Evolutionary conservation across 2,888 invertebrate species (phyloP).

Genomic region (Podabrus alpinus): DNA sequence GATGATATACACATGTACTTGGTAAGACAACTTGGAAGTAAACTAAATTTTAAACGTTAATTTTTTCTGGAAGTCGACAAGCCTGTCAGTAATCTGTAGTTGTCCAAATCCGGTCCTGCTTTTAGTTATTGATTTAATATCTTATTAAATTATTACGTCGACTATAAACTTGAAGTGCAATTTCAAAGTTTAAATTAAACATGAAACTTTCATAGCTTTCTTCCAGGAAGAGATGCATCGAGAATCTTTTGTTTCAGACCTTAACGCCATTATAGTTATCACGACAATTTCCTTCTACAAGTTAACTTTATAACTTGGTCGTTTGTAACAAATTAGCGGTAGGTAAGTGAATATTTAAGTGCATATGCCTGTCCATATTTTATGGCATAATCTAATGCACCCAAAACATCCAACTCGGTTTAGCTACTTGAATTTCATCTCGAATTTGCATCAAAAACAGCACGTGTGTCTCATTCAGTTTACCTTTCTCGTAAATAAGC

Average conservation of each 20-base stretch:
- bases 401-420: conserved; percentile 15
- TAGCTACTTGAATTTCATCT: conserved; percentile 23
- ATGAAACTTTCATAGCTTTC: neutral
- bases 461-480: conserved; percentile 19
- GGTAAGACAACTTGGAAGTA: too few relatives aligned
- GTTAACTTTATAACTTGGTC: conserved; percentile 21
- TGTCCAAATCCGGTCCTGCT: neutral
- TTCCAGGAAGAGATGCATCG: neutral
- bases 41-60: too few relatives aligned
- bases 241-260: neutral
- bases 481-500: conserved; percentile 3
- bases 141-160: neutral
- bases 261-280: conserved; percentile 9
- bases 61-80: neutral
- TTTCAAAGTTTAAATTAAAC: conserved; percentile 2
- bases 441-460: conserved; percentile 26
- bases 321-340: conserved; percentile 13
- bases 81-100: neutral
- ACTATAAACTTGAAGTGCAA: neutral
- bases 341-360: conserved; percentile 20
- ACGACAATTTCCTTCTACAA: conserved; percentile 12
- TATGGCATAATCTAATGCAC: conserved; percentile 27
- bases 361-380: conserved; percentile 27
- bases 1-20: too few relatives aligned
- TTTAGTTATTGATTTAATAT: neutral